Conservation (phyloP, 2,888 invertebrate genomes). For the Frankliniella fusca region DNA sequence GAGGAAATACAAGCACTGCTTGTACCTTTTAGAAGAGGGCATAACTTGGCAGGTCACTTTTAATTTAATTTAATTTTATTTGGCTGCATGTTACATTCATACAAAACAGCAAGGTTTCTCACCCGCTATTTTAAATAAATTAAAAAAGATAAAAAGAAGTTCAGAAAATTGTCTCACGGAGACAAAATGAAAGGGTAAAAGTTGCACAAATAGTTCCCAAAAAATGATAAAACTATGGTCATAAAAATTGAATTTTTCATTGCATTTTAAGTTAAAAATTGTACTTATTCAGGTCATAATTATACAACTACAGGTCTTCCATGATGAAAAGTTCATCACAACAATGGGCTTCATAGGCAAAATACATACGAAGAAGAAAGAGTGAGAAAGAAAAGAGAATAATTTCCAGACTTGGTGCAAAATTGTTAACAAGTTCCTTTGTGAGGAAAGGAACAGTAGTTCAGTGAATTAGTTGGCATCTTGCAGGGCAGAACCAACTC, state of each 20-base stretch:
- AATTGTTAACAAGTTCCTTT: neutral
- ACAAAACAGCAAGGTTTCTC: constrained; percentile 12
- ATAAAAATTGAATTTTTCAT: neutral
- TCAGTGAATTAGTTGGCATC: neutral
- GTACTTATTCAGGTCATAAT: constrained; percentile 14
- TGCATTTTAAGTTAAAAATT: constrained; percentile 12
- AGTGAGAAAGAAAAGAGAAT: neutral
- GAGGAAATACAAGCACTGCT: constrained; percentile 5
- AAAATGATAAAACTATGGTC: constrained; percentile 12
- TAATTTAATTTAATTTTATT: constrained; percentile 19
- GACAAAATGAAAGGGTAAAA: constrained; percentile 18
- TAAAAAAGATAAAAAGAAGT: neutral
- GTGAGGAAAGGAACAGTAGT: neutral
- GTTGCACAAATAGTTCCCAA: constrained; percentile 15
- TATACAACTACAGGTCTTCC: neutral
- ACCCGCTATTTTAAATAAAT: constrained; percentile 15
- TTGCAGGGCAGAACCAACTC: neutral
- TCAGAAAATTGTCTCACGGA: constrained; percentile 3
- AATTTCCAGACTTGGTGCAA: neutral
- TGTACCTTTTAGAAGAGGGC: neutral
- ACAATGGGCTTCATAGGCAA: neutral
- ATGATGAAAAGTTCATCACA: neutral
- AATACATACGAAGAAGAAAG: constrained; percentile 1
- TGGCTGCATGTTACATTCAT: constrained; percentile 26
- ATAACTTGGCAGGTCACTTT: neutral